Evolutionary conservation across 2,888 invertebrate genomes (phyloP), one percentile per base, ranked within the genome.

Genomic region (Steinernema carpocapsae): DNA sequence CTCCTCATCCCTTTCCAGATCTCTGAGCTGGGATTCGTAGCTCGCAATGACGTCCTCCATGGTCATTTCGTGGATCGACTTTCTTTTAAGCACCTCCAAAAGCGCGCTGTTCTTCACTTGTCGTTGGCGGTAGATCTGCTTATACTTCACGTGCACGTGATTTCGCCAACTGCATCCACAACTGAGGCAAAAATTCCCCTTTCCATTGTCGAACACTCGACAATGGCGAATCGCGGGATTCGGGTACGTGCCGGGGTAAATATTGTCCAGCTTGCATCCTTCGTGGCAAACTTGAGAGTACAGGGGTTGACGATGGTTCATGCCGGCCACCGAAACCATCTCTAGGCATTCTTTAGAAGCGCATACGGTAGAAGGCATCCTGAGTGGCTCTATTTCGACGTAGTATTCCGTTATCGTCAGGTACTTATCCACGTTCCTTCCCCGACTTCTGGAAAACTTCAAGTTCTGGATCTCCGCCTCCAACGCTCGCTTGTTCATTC

Each of bases 301-400:
- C 42, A 43, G 43, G 10, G 43, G 7, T 43, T 43, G 43, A 14
- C 14, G 14, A 12, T 43, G 10, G 43, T 7, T 43, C 10, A 14
- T 12, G 43, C 14, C 14, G 43, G 43, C 10, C 43, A 43, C 43
- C 43, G 43, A 14, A 14, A 43, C 14, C 17, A 43, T n/a, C 0
- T 74, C 73, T 2, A 76, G 51, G 32, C 79, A 79, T 19, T 51
- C 32, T 4, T 17, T 17, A 7, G 56, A 37, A 1, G 73, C 70
- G 70, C 79, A 79, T 14, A 79, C 79, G 1, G 79, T 79, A 22
- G 29, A 37, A 14, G 79, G 79, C n/a, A 72, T 48, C 14, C 12
- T 1, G 6, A 79, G 14, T 32, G 76, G 56, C 7, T 26, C 26
- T 4, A 48, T 12, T 10, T 24, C 72, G 17, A 64, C 22, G n/a